A percentile compares a stretch with the other conserved stretches of the same genome.
Evolutionary conservation across 2,888 invertebrate genomes (phyloP).

Genomic region (Neria commutata): DNA sequence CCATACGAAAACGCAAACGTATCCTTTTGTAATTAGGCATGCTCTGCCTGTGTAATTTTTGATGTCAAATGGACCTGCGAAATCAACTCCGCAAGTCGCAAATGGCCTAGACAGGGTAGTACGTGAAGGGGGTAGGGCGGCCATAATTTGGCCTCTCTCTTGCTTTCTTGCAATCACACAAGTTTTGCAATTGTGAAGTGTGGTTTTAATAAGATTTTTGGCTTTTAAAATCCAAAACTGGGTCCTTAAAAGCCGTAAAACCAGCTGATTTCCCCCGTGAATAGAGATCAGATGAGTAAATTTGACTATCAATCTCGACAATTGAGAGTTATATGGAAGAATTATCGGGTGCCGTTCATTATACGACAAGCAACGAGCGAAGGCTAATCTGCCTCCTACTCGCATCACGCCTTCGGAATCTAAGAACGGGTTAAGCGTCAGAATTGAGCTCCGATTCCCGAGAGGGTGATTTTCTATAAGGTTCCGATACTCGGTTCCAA

Average conservation of each 20-base stretch:
- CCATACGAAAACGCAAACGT: conserved; percentile 6
- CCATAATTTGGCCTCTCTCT: background rate
- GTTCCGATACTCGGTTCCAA: background rate
- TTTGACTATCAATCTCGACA: background rate
- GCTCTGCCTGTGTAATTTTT: conserved; percentile 12
- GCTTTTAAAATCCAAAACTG: background rate
- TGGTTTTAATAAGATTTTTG: background rate
- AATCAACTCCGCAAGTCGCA: background rate
- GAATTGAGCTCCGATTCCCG: background rate
- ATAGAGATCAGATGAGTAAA: background rate
- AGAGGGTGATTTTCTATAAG: background rate
- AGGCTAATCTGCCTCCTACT: background rate
- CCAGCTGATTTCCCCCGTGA: conserved; percentile 8
- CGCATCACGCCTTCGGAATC: background rate
- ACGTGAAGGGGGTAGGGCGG: background rate
- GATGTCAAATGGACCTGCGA: background rate
- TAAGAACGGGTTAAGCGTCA: background rate
- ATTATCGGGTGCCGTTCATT: background rate
- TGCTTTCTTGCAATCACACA: background rate
- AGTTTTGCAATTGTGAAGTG: conserved; percentile 2
- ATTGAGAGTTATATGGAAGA: background rate
- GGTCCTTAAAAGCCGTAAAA: background rate
- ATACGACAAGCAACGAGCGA: background rate
- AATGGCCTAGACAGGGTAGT: background rate
- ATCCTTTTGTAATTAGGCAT: conserved; percentile 9